Percentiles rank a stretch among this genome's conserved stretches.
These are phyloP conservation scores for Aphelinus atriplicis DNA, from an alignment of 1,140 invertebrate species.

Conservation along the genomic window DNA sequence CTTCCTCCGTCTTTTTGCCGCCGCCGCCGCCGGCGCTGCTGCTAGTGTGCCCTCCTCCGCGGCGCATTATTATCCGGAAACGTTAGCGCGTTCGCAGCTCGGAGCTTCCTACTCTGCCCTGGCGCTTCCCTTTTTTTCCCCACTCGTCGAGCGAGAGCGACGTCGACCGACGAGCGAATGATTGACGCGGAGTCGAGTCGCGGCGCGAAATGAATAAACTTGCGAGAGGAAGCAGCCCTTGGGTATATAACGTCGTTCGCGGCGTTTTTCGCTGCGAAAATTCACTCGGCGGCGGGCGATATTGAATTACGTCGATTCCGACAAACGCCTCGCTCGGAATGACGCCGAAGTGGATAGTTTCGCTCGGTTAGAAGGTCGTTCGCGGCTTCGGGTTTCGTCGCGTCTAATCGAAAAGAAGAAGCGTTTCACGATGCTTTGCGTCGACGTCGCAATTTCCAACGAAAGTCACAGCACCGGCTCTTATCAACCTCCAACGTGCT, in stretches of 20 bases:
- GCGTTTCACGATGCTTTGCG: too few species aligned
- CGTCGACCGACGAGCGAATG: constrained; percentile 17
- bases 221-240: not conserved
- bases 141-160: not conserved
- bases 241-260: too few species aligned
- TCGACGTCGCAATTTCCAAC: too few species aligned
- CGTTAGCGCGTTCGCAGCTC: constrained; percentile 34
- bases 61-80: constrained; percentile 50
- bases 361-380: too few species aligned
- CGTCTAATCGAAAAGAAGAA: too few species aligned
- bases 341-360: not conserved
- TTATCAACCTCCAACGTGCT: too few species aligned
- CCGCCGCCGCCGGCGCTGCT: not conserved
- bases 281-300: not conserved
- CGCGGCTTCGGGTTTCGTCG: too few species aligned
- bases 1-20: constrained; percentile 43
- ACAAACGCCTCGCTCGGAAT: not conserved
- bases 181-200: constrained; percentile 24
- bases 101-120: constrained; percentile 37
- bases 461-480: too few species aligned
- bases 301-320: not conserved
- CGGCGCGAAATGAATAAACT: not conserved
- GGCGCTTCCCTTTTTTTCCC: constrained; percentile 27
- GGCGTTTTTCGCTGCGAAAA: too few species aligned
- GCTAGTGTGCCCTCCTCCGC: too few species aligned